Base-by-base conservation (phyloP, 2,888 invertebrate species). In the Mythimna pallens region DNA sequence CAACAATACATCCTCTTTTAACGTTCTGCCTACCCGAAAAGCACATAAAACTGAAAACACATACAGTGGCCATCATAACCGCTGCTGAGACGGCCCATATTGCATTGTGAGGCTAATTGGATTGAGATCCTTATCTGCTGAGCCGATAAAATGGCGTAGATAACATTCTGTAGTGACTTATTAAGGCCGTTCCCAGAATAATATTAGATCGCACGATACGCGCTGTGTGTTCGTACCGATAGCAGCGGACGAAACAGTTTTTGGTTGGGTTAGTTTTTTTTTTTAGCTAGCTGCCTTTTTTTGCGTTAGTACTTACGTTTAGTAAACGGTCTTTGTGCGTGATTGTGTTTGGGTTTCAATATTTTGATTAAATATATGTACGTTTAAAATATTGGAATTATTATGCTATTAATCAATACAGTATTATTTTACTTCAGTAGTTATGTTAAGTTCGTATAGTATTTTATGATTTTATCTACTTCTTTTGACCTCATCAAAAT, bases 151-250 rank as follows among this genome's bases (percentile, higher is more conserved):
- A 96, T 96, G 96, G 94, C 93, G 94, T 93, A 96, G 96, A 96
- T 96, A 96, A 96, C 96, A 96, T 96, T 96, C 96, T 96, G 95
- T 96, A 95, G 94, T 96, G 96, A 96, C 96, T 96, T 96, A 96
- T 96, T 96, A 96, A 96, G 96, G 96, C 94, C 95, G 96, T 96
- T 96, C 96, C 96, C 96, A 96, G 96, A 96, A 96, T 96, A 96
- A 96, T 96, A 96, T 96, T 96, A 96, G 96, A 96, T 96, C 92
- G 93, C 81, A 88, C 92, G 96, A 96, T 96, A 96, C 92, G 93
- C 88, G 88, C 91, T 90, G 93, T 93, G 93, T 93, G 81, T 92
- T 73, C 65, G 91, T 86, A 92, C 86, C 84, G 92, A 85, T 76
- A 77, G 94, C 93, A 95, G 78, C 91, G 86, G 88, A 89, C 85